A percentile compares a stretch with the other conserved stretches of the same genome.
phyloP scores from a whole-genome alignment of 1,140 invertebrate species.

The Heliconius nattereri region DNA sequence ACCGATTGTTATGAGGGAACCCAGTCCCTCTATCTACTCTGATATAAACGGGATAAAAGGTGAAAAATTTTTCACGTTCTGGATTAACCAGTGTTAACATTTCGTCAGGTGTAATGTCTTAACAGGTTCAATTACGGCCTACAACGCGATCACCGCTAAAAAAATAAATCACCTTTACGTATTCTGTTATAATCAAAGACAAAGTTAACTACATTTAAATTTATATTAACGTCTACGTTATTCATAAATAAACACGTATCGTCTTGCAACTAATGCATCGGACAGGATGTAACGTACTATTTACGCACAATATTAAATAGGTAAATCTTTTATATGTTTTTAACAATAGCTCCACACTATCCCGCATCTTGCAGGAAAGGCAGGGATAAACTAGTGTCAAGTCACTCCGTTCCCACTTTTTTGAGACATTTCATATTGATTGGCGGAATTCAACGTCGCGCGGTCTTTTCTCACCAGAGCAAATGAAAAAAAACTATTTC shows the following conservation, averaged over 20 bases:
- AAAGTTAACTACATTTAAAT: neutral
- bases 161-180: no score
- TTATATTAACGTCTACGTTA: neutral
- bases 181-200: neutral
- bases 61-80: no score
- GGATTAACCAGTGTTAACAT: no score
- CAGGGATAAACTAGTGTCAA: neutral
- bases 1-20: no score
- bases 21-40: no score
- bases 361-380: neutral
- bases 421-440: neutral
- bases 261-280: neutral
- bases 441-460: neutral
- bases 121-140: neutral
- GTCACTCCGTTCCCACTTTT: neutral
- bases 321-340: neutral
- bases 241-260: neutral
- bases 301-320: neutral
- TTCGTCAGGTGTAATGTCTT: no score
- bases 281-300: neutral
- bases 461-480: no score
- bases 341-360: neutral
- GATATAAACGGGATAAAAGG: neutral
- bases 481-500: no score
- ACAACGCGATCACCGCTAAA: neutral